Evolutionary conservation across 2,797 vertebrate genomes (phyloP).

Genomic region (Sebastes flavidus): DNA sequence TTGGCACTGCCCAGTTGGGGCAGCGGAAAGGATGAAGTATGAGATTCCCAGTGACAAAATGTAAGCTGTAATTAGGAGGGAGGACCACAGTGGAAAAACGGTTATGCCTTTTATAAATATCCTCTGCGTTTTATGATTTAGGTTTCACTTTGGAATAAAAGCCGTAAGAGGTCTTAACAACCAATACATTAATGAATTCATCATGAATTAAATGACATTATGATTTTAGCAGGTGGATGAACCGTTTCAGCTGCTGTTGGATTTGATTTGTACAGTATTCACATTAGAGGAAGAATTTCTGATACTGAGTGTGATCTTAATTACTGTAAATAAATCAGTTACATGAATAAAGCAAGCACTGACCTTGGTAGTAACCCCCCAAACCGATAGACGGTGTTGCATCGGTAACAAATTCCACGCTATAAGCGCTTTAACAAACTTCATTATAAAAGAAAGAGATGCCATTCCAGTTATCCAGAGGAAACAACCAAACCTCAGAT

Average conservation of each 20-base stretch:
- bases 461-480: no score
- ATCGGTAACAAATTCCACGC: not conserved
- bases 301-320: not conserved
- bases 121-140: slow-evolving; percentile 5
- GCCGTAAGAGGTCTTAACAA: not conserved
- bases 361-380: not conserved
- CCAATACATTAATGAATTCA: not conserved
- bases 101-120: slow-evolving; percentile 26
- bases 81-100: slow-evolving; percentile 30
- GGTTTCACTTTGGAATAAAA: not conserved
- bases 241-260: not conserved
- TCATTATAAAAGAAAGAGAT: not conserved
- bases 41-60: slow-evolving; percentile 63
- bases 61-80: slow-evolving; percentile 63
- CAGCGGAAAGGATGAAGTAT: slow-evolving; percentile 82
- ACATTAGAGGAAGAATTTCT: not conserved
- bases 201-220: not conserved
- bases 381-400: no score
- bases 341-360: not conserved
- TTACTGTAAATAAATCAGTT: not conserved
- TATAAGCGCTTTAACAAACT: not conserved
- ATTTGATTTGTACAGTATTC: not conserved
- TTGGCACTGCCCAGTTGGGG: slow-evolving; percentile 83
- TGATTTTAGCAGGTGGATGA: slow-evolving; percentile 7
- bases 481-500: not conserved